Percentiles rank a stretch among this genome's conserved stretches.
Conservation (phyloP, 1,140 invertebrate species). For the Drosophila lacertosa region DNA sequence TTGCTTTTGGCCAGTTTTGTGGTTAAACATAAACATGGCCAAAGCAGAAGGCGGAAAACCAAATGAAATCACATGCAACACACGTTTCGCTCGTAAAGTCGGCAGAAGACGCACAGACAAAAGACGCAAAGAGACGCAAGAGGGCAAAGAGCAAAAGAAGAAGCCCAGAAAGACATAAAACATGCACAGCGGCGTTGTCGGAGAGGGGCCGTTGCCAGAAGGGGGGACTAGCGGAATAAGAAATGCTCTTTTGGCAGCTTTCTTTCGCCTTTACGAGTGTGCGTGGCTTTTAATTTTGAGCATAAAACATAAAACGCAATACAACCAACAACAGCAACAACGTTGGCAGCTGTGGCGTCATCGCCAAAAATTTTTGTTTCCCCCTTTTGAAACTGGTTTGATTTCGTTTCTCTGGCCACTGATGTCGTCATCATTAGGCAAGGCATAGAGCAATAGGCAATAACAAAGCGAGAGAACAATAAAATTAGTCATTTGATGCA, state of each 20-base stretch:
- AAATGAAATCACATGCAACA: slow-evolving; percentile 79
- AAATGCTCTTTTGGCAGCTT: slow-evolving; percentile 32
- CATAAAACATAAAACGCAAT: slow-evolving; percentile 80
- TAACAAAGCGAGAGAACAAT: slow-evolving; percentile 32
- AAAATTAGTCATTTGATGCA: slow-evolving; percentile 69
- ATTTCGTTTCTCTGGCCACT: slow-evolving; percentile 50
- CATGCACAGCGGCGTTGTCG: neutral
- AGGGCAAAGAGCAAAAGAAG: no score
- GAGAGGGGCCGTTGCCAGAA: neutral
- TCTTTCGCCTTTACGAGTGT: slow-evolving; percentile 39
- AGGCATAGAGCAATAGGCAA: slow-evolving; percentile 22
- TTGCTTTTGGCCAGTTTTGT: slow-evolving; percentile 44
- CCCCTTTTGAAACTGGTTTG: slow-evolving; percentile 70
- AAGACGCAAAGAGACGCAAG: neutral
- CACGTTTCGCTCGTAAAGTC: slow-evolving; percentile 61
- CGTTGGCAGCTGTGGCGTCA: slow-evolving; percentile 68
- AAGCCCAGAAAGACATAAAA: slow-evolving; percentile 8
- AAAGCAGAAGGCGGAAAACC: slow-evolving; percentile 44
- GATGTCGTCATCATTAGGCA: slow-evolving; percentile 69
- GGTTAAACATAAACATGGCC: slow-evolving; percentile 46
- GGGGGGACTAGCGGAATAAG: neutral
- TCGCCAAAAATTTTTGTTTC: slow-evolving; percentile 70
- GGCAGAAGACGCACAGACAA: slow-evolving; percentile 31
- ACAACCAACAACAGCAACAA: slow-evolving; percentile 38
- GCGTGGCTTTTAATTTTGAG: slow-evolving; percentile 62